Evolutionary conservation across 2,797 vertebrate genomes (phyloP), one percentile per base, ranked within the genome.

Genomic region (Tauraco hartlaubi): DNA sequence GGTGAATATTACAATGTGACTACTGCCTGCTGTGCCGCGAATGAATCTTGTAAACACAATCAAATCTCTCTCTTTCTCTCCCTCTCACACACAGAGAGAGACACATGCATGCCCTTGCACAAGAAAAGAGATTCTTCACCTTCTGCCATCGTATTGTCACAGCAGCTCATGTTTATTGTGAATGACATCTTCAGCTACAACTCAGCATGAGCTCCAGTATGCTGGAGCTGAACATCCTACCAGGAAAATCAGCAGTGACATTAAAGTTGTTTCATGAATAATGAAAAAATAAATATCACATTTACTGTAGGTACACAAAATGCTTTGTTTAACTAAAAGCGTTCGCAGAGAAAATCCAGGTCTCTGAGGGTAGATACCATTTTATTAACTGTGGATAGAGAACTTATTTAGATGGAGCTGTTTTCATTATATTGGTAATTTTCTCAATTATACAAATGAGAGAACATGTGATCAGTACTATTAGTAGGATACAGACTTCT

Each of bases 41-140:
- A 99, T 98, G 98, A 98, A 97, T 98, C 97, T 97, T 98, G 98
- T 99, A 99, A 99, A 99, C 98, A 99, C 97, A 97, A 98, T 97
- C 96, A 97, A 95, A 97, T 91, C 92, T 94, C 88, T 96, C 88
- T 85, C 88, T 75, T 85, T 82, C 83, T 93, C 96, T 83, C 94
- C 85, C 80, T 93, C 92, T 91, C 86, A 58, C 95, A 86, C 64
- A 78, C 4, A 68, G 9, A 63, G 11, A 54, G 41, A 17, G 68
- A 83, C 93, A 83, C 81, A 88, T 18, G 62, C 31, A 52, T 5
- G 17, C 41, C 91, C 92, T 96, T 56, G 85, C 95, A 92, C 72
- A 7, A 91, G 82, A 92, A 93, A 97, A 96, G 93, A 90, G 87
- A 95, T 96, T 97, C 95, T 67, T 97, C 97, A 96, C 97, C 95